Percentiles rank a stretch among this genome's conserved stretches.
phyloP scores from a whole-genome alignment of 1,140 invertebrate genomes.

The Drosophila bipectinata region DNA sequence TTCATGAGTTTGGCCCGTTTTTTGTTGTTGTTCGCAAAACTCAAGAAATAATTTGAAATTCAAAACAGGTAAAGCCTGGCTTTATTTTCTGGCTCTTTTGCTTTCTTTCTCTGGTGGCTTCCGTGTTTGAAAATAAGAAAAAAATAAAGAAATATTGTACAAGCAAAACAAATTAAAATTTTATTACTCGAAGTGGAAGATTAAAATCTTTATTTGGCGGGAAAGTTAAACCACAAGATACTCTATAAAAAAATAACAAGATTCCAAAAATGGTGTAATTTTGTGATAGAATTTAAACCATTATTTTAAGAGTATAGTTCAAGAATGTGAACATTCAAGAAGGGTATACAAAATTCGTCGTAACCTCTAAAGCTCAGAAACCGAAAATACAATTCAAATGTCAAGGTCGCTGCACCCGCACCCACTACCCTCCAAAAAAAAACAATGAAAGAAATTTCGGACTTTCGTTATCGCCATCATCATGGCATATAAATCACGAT shows the following conservation, averaged over 20 bases:
- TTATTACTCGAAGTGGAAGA: conserved; percentile 38
- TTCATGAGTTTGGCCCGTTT: conserved; percentile 28
- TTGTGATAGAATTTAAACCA: no score
- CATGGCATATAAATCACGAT: conserved; percentile 27
- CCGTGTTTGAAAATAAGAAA: conserved; percentile 52
- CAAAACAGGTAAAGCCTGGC: conserved; percentile 58
- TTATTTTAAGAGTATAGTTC: no score
- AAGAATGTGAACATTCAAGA: not conserved
- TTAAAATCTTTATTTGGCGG: conserved; percentile 25
- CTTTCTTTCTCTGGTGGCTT: conserved; percentile 40
- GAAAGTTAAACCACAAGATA: conserved; percentile 10
- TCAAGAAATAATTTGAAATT: conserved; percentile 53
- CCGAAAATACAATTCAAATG: conserved; percentile 21
- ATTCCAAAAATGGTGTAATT: no score
- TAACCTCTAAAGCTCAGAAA: not conserved
- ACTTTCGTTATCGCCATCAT: conserved; percentile 24
- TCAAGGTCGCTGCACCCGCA: conserved; percentile 40
- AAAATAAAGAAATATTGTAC: conserved; percentile 11
- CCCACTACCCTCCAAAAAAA: not conserved
- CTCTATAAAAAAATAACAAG: not conserved
- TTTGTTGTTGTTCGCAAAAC: conserved; percentile 8
- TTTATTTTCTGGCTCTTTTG: conserved; percentile 5
- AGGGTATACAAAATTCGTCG: not conserved
- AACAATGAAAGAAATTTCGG: conserved; percentile 16
- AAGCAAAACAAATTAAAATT: conserved; percentile 31